Evolutionary conservation across 2,888 invertebrate genomes (phyloP).

Genomic region (Pristionchus exspectatus): DNA sequence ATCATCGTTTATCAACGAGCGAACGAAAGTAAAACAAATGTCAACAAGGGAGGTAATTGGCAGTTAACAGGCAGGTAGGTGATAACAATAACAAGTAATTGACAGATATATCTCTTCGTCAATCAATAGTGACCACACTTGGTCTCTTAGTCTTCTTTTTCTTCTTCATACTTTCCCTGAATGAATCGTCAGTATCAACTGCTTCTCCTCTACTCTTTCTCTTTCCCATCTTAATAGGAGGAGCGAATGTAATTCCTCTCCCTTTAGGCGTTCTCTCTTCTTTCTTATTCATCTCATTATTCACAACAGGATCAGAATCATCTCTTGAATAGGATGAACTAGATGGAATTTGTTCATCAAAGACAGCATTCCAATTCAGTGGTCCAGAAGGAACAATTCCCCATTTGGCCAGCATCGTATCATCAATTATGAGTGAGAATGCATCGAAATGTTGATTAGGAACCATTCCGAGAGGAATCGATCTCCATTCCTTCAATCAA

Average conservation of each 20-base stretch:
- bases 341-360: constrained; percentile 20
- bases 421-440: constrained; percentile 52
- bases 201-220: neutral
- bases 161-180: constrained; percentile 29
- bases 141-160: constrained; percentile 18
- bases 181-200: neutral
- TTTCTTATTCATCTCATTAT: neutral
- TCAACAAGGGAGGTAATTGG: neutral
- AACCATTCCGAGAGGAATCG: constrained; percentile 51
- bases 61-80: neutral
- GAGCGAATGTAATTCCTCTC: neutral
- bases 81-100: neutral
- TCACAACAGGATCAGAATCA: neutral
- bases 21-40: neutral
- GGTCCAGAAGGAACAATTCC: constrained; percentile 16
- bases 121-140: constrained; percentile 1
- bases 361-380: constrained; percentile 35
- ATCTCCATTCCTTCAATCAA: constrained; percentile 44
- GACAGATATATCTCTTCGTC: neutral
- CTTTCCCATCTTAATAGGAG: neutral
- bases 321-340: neutral
- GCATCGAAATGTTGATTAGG: constrained; percentile 7
- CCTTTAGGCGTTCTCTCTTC: neutral
- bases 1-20: neutral
- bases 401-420: constrained; percentile 13